Conservation (phyloP, 1,140 invertebrate genomes). For the Hydropsyche tenuis region DNA sequence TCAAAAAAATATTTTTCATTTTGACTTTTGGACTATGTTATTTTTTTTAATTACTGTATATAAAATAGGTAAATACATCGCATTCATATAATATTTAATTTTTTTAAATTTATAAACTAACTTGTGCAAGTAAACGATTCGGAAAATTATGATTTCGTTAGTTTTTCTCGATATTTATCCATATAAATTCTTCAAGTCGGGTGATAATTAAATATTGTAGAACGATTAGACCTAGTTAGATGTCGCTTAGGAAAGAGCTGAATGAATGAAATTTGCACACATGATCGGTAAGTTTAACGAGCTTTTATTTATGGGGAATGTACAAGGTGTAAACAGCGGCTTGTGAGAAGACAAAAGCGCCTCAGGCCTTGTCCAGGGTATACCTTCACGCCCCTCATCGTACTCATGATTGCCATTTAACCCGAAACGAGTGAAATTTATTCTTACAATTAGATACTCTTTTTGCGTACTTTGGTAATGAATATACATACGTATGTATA, state of each 20-base stretch:
- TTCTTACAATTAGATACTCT: not conserved
- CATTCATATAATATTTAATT: too few species aligned
- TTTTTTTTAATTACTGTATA: too few species aligned
- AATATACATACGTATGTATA: too few species aligned
- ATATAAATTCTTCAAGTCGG: too few species aligned
- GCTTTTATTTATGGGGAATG: conserved; percentile 40
- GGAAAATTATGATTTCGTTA: too few species aligned
- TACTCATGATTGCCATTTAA: conserved; percentile 38
- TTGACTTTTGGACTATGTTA: too few species aligned
- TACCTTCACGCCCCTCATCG: conserved; percentile 39
- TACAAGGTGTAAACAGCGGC: conserved; percentile 42
- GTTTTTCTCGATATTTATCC: too few species aligned
- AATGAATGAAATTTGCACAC: conserved; percentile 32
- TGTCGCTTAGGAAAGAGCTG: not conserved
- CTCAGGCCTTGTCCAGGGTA: conserved; percentile 32
- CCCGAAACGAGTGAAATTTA: not conserved
- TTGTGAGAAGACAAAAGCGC: conserved; percentile 35
- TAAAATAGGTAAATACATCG: too few species aligned
- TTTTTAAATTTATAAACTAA: too few species aligned
- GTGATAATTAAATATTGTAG: not conserved
- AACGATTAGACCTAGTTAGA: not conserved
- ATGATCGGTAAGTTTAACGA: conserved; percentile 31
- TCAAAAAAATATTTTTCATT: too few species aligned
- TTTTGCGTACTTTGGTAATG: too few species aligned
- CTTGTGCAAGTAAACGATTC: too few species aligned